Base-by-base conservation (phyloP, 1,140 invertebrate species). In the Galleria mellonella region DNA sequence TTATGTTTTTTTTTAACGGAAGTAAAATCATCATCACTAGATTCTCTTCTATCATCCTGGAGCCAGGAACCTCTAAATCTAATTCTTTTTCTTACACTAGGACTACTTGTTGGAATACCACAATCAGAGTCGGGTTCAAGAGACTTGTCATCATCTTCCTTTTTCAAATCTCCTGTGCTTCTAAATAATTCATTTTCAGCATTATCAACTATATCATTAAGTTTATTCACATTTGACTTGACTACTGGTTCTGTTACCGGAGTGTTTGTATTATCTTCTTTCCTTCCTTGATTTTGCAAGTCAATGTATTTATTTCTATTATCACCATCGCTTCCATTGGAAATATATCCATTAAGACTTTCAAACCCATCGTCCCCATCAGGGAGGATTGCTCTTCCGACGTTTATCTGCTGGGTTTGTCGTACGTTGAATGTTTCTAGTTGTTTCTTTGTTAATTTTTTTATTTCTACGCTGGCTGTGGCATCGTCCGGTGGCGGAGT, bases 341-440 rank as follows among this genome's bases (percentile, higher is more conserved):
- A 94, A 51, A 91, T 92, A 69, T 94, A 94, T 9, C 93, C 92
- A 69, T 94, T 94, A n/a, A 95, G 85, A 69, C 94, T 95, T 83
- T 95, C 94, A 73, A 95, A 95, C 9, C 94, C 94, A 77, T 95
- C 94, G 66, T 95, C 94, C 33, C 94, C 93, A 33, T 85, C 82
- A 11, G 77, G 75, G 10, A 85, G 72, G 27, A 68, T 60, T 0
- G 62, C 52, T 49, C 68, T 67, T 3, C 62, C 56, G 10, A 62
- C 40, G 10, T 62, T 60, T 14, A 51, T 50, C 40, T 66, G 59
- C 30, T 61, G 32, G 32, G 71, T 72, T 43, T 72, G 75, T 13
- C 71, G 48, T 13, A 78, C 65, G 48, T 83, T 82, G 43, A 81
- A 81, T 9, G 62, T 76, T 60, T 85, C 82, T 40, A 85, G 56